Conservation (phyloP, 2,797 vertebrate genomes). For the Protosalanx chinensis region DNA sequence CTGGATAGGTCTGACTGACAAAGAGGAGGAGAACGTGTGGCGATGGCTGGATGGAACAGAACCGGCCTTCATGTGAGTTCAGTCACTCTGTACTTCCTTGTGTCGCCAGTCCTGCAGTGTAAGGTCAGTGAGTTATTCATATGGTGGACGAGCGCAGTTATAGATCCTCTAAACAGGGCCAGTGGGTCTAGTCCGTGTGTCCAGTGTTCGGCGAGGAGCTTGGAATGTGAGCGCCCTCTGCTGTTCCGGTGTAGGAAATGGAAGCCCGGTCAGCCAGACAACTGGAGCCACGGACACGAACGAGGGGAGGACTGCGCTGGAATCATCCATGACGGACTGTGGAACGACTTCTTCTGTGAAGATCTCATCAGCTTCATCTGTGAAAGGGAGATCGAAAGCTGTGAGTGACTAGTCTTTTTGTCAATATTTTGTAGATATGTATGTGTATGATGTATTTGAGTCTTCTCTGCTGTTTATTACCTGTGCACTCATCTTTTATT, state of each 20-base stretch:
- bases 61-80: slow-evolving; percentile 82
- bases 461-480: not conserved
- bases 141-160: not conserved
- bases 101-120: not conserved
- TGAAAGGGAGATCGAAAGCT: slow-evolving; percentile 79
- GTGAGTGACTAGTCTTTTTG: slow-evolving; percentile 61
- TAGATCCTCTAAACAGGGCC: too few relatives aligned
- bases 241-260: slow-evolving; percentile 82
- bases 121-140: not conserved
- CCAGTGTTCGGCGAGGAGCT: not conserved
- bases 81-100: slow-evolving; percentile 3
- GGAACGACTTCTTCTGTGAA: slow-evolving; percentile 94
- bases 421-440: not conserved
- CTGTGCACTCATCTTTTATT: too few relatives aligned
- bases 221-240: slow-evolving; percentile 55
- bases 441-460: not conserved
- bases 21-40: slow-evolving; percentile 81
- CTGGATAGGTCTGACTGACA: slow-evolving; percentile 93
- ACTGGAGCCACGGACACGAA: slow-evolving; percentile 82
- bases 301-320: slow-evolving; percentile 88
- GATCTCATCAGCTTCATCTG: slow-evolving; percentile 90
- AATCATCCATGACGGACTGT: slow-evolving; percentile 81
- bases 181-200: too few relatives aligned
- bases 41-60: slow-evolving; percentile 86
- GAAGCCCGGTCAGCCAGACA: slow-evolving; percentile 91